phyloP scores from a whole-genome alignment of 2,113 vertebrate species.

The Leiothrix lutea region DNA sequence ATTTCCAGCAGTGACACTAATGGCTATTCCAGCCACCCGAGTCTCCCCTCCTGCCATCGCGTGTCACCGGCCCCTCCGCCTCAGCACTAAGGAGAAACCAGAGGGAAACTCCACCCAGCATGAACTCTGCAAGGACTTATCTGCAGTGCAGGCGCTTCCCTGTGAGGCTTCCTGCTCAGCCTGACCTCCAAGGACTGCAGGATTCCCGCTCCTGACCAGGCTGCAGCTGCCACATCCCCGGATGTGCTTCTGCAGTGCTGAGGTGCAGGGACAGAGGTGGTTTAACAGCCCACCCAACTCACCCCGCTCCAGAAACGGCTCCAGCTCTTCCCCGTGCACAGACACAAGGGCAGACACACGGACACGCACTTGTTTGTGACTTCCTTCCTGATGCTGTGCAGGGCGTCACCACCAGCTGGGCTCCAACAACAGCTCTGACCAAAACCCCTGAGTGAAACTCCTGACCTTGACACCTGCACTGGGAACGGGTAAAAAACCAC shows the following conservation, averaged over 20 bases:
- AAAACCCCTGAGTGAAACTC: background rate
- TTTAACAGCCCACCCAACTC: background rate
- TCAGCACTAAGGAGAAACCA: background rate
- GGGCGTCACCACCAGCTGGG: background rate
- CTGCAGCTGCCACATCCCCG: background rate
- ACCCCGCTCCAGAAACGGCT: background rate
- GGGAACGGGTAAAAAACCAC: background rate
- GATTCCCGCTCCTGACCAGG: background rate
- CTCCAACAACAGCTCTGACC: background rate
- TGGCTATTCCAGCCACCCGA: background rate
- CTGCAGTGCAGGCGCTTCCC: rapidly evolving
- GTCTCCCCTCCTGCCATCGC: background rate
- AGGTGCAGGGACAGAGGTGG: background rate
- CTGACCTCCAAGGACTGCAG: rapidly evolving
- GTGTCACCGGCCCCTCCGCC: background rate
- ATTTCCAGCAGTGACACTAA: background rate
- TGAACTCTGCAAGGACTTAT: background rate
- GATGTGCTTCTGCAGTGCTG: background rate
- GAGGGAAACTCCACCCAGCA: conserved; percentile 49
- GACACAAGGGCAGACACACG: background rate
- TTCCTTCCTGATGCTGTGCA: background rate
- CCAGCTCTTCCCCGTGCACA: background rate
- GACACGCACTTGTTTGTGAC: background rate
- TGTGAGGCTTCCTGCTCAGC: background rate
- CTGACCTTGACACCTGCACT: background rate